Base-by-base conservation (phyloP, 2,797 vertebrate species). In the Paedocypris micromegethes region DNA sequence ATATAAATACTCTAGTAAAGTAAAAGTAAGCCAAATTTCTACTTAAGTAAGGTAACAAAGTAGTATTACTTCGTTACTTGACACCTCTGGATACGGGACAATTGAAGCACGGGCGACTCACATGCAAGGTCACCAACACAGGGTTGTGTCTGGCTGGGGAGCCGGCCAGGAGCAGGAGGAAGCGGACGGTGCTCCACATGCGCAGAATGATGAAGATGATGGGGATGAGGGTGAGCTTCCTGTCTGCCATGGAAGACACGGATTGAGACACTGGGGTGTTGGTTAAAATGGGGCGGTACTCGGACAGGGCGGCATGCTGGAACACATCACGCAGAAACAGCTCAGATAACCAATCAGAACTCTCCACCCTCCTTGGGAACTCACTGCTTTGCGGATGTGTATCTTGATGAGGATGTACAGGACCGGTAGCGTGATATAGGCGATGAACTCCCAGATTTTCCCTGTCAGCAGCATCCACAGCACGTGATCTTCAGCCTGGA, bases 381-480 rank as follows among this genome's bases (percentile, higher is more conserved):
- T 90, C 85, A 99, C 96, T 77, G 95, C 96, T 73, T 82, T 83
- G 59, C 80, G 87, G 52, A 98, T 95, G 85, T 99, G 96, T 70
- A 89, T 94, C 86, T 90, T 93, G 81, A 98, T 94, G 69, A 94
- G 90, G 57, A 97, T 78, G 80, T 99, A 99, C 64, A 99, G 86
- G 72, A 93, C 64, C 0, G 96, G 96, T 56, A 99, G 84, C 2
- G 77, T 89, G 80, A 97, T 55, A 0, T 98, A 98, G 2, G 96
- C 96, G 83, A 98, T 78, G 63, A 97, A 86, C 86, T 98, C 96
- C 96, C 96, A 99, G 67, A 91, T 81, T 58, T 99, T 99, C 39
- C 95, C 96, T 0, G 94, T 90, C 2, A 99, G 85, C 73, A 99
- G 83, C 95, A 99, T 97, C 96, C 96, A 98, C 56, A 97, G 69